phyloP scores from a whole-genome alignment of 2,797 vertebrate genomes.

The Mycteria americana region DNA sequence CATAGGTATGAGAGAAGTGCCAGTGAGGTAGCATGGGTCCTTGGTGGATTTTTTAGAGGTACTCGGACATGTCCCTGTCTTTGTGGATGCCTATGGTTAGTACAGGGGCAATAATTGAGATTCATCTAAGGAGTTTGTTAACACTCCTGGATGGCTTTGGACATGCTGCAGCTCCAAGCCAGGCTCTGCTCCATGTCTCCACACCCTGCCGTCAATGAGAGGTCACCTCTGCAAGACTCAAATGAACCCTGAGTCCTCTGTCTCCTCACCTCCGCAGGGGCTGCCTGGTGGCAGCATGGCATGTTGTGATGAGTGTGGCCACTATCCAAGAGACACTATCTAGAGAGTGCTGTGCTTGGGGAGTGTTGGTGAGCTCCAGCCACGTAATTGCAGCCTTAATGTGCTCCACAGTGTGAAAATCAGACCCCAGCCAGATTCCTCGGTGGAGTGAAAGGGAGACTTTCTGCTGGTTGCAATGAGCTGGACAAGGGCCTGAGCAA shows the following conservation, averaged over 20 bases:
- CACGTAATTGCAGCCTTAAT: not conserved
- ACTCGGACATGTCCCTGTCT: not conserved
- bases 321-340: not conserved
- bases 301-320: not conserved
- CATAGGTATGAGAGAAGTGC: not conserved
- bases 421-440: not conserved
- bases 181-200: not conserved
- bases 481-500: not conserved
- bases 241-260: not conserved
- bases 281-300: accelerated
- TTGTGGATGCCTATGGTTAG: not conserved
- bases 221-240: not conserved
- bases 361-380: not conserved
- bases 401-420: not conserved
- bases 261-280: not conserved
- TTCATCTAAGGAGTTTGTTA: not conserved
- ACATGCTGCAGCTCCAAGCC: not conserved
- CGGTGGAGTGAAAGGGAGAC: not conserved
- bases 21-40: not conserved
- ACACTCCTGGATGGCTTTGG: not conserved
- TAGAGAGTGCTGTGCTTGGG: accelerated
- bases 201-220: not conserved
- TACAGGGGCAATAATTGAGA: not conserved
- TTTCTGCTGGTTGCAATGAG: not conserved
- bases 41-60: not conserved